Evolutionary conservation across 2,797 vertebrate species (phyloP).

Genomic region (Chaetophractus vellerosus): DNA sequence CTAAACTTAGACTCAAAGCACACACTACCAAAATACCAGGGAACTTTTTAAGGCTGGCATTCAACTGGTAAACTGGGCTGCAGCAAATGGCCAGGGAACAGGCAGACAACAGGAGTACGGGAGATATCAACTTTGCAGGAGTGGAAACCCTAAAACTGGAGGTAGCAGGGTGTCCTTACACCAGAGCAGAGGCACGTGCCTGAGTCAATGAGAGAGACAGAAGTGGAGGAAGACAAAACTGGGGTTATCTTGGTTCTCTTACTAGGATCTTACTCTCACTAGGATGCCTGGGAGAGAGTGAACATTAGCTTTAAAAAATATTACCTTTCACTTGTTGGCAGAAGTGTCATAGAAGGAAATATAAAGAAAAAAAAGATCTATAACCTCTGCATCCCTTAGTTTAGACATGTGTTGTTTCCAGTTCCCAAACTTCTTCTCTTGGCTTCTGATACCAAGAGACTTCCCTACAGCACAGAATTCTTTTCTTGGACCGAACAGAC

Average conservation of each 20-base stretch:
- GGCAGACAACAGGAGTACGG: background rate
- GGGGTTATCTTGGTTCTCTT: background rate
- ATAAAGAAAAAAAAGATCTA: background rate
- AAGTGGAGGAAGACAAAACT: background rate
- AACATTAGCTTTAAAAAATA: background rate
- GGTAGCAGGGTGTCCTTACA: background rate
- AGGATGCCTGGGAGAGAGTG: background rate
- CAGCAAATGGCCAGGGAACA: background rate
- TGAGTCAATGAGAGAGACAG: background rate
- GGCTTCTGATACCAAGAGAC: background rate
- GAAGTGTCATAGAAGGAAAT: background rate
- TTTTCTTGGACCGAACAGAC: background rate
- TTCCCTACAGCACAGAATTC: background rate
- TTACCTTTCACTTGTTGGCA: background rate
- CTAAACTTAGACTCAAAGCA: slow-evolving; percentile 20
- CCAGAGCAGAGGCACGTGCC: background rate
- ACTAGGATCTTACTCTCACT: background rate
- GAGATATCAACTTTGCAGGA: background rate
- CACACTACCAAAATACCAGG: background rate
- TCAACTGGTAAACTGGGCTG: background rate
- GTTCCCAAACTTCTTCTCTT: background rate
- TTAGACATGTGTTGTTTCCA: background rate
- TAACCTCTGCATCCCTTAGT: background rate
- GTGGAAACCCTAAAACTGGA: background rate
- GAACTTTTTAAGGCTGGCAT: background rate